Conservation (phyloP, 1,140 invertebrate species). For the Ruditapes philippinarum region DNA sequence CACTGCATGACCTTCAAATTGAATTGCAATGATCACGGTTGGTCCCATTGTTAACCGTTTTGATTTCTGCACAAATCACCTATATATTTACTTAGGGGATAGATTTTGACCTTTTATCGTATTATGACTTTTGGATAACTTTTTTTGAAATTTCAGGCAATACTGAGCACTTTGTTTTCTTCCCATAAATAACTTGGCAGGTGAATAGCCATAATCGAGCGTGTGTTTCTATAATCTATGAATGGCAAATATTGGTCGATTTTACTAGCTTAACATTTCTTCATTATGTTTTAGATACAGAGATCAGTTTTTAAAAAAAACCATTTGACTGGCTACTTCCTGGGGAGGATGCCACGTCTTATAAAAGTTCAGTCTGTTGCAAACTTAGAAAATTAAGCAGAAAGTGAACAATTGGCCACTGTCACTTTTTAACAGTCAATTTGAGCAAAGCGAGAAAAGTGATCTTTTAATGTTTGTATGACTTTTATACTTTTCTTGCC, state of each 20-base stretch:
- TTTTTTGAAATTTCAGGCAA: not conserved
- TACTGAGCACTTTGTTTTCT: not conserved
- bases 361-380: constrained; percentile 24
- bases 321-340: not conserved
- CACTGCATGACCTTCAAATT: too few species aligned
- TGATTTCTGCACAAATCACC: not conserved
- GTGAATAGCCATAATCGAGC: not conserved
- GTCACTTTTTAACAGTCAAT: not conserved
- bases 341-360: not conserved
- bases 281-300: not conserved
- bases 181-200: not conserved
- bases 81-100: not conserved
- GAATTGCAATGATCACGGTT: too few species aligned
- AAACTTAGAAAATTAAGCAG: not conserved
- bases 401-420: constrained; percentile 20
- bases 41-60: not conserved
- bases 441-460: not conserved
- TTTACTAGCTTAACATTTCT: not conserved
- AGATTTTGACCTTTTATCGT: not conserved
- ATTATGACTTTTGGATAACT: not conserved
- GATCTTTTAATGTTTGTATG: not conserved
- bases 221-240: constrained; percentile 17
- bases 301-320: not conserved
- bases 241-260: not conserved
- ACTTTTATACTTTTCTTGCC: not conserved